Percentiles rank a stretch among this genome's conserved stretches.
phyloP scores from a whole-genome alignment of 2,888 invertebrate species.

The Caenorhabditis macrosperma region DNA sequence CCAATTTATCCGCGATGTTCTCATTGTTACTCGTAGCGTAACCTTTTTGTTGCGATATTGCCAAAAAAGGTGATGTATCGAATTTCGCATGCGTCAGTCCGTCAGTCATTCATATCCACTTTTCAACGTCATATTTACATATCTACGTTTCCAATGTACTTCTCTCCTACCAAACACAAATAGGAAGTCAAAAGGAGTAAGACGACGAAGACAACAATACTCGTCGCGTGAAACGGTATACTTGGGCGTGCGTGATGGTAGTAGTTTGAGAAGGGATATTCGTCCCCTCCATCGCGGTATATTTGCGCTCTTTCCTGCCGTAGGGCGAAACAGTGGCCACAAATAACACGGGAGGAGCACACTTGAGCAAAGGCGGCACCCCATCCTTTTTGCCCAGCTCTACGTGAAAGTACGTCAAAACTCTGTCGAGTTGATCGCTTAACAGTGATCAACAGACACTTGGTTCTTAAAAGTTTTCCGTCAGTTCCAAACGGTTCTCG shows the following conservation, averaged over 20 bases:
- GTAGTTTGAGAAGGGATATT: neutral
- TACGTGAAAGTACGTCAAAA: conserved; percentile 19
- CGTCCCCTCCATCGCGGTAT: conserved; percentile 6
- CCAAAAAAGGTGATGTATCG: neutral
- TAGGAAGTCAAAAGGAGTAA: conserved; percentile 2
- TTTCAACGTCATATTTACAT: neutral
- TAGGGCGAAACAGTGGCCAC: conserved; percentile 55
- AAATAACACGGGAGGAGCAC: conserved; percentile 50
- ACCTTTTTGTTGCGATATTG: no score
- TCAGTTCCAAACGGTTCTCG: no score
- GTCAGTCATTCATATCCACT: neutral
- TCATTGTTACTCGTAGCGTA: no score
- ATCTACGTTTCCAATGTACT: neutral
- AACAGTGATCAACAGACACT: neutral
- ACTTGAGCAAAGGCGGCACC: conserved; percentile 45
- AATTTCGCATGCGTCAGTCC: neutral
- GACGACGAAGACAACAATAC: conserved; percentile 22
- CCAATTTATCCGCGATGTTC: no score
- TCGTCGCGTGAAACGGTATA: conserved; percentile 39
- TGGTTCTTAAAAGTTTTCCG: no score
- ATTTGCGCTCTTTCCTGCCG: conserved; percentile 51
- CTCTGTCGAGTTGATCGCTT: neutral
- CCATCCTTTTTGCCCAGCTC: neutral
- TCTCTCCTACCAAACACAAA: neutral
- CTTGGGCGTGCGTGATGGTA: conserved; percentile 38